Conservation (phyloP, 2,888 invertebrate genomes). For the Drosophila diplacantha region DNA sequence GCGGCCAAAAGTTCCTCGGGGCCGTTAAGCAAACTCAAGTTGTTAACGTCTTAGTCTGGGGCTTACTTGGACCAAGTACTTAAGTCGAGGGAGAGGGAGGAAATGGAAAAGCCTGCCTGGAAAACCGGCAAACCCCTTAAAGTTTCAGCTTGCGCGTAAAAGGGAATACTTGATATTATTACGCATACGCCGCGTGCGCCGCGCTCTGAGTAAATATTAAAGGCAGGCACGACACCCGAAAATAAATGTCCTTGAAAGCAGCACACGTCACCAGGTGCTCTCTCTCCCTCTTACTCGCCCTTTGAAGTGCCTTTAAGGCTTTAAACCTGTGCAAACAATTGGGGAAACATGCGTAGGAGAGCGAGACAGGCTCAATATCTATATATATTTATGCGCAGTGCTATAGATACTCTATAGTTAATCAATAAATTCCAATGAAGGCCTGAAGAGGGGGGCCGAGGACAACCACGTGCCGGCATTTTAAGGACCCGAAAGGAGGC, state of each 20-base stretch:
- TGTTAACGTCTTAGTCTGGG: slow-evolving; percentile 17
- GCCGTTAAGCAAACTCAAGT: slow-evolving; percentile 20
- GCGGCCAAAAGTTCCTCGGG: slow-evolving; percentile 9
- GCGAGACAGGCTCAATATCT: slow-evolving; percentile 4
- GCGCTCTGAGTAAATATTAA: slow-evolving; percentile 30
- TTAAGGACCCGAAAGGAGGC: slow-evolving; percentile 13
- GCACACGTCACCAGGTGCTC: slow-evolving; percentile 16
- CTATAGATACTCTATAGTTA: slow-evolving; percentile 28
- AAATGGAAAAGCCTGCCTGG: background rate
- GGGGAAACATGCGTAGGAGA: slow-evolving; percentile 12
- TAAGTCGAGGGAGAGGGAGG: background rate
- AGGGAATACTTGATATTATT: slow-evolving; percentile 37
- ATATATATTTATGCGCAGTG: slow-evolving; percentile 9
- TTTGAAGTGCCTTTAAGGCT: slow-evolving; percentile 6
- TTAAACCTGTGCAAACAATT: slow-evolving; percentile 37
- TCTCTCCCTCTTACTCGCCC: background rate
- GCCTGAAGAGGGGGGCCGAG: slow-evolving; percentile 15
- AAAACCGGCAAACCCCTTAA: slow-evolving; percentile 3
- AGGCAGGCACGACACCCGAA: slow-evolving; percentile 15
- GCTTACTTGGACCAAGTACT: slow-evolving; percentile 8
- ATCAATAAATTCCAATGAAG: slow-evolving; percentile 58
- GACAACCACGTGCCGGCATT: slow-evolving; percentile 59
- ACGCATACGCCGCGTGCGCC: slow-evolving; percentile 28
- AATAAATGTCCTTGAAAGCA: slow-evolving; percentile 31
- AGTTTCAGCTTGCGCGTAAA: slow-evolving; percentile 5